Percentiles rank a stretch among this genome's conserved stretches.
Conservation (phyloP, 2,888 invertebrate genomes). For the Leucoptera coffeella region DNA sequence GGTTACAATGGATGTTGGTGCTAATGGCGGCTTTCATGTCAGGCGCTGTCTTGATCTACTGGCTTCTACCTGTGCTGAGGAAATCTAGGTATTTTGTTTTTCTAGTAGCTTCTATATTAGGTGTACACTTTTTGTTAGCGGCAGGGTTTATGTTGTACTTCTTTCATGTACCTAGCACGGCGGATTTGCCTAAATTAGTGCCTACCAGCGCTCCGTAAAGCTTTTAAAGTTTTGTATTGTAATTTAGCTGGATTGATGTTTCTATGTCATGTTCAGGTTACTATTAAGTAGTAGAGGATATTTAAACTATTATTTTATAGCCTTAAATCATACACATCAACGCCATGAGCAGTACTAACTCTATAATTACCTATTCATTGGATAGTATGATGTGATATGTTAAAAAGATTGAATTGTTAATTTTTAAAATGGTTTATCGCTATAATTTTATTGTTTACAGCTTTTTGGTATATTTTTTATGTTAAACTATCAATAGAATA, state of each 20-base stretch:
- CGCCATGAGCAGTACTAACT: too few species aligned
- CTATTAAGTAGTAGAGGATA: too few species aligned
- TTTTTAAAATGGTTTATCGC: too few species aligned
- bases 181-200: conserved; percentile 5
- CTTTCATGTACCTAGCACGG: conserved; percentile 55
- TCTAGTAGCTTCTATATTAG: conserved; percentile 55
- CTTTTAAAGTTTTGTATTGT: conserved; percentile 6
- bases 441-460: too few species aligned
- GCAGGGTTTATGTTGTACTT: conserved; percentile 83
- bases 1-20: conserved; percentile 86
- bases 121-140: conserved; percentile 76
- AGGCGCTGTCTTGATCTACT: conserved; percentile 75
- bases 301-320: too few species aligned
- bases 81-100: conserved; percentile 51
- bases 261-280: too few species aligned
- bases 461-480: too few species aligned
- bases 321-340: too few species aligned
- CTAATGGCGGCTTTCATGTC: conserved; percentile 76
- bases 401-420: too few species aligned
- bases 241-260: conserved; percentile 6
- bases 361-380: too few species aligned
- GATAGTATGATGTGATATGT: too few species aligned
- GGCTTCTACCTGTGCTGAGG: conserved; percentile 70
- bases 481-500: too few species aligned
- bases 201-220: conserved; percentile 9